Conservation (phyloP, 2,888 invertebrate genomes). For the Sabatieria punctata region DNA sequence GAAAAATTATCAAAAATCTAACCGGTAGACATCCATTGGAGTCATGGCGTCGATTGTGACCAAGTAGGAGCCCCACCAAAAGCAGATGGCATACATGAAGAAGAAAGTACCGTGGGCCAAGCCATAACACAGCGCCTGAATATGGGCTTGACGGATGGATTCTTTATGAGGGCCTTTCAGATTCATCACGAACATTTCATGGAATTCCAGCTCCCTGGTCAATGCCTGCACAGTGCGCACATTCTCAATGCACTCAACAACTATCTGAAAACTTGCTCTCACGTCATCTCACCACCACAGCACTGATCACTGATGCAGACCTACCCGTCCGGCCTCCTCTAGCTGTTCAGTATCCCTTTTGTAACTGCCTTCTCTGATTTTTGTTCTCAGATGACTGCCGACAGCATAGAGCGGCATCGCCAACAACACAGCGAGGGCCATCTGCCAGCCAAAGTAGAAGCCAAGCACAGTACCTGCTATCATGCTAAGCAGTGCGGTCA, state of each 20-base stretch:
- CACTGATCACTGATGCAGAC: no score
- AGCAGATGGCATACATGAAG: constrained; percentile 30
- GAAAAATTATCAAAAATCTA: no score
- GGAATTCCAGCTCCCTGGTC: constrained; percentile 33
- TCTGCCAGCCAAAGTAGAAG: constrained; percentile 37
- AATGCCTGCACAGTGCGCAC: constrained; percentile 36
- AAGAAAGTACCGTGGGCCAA: constrained; percentile 23
- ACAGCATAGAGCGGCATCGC: constrained; percentile 34
- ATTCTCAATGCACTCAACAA: constrained; percentile 36
- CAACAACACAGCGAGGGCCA: constrained; percentile 34
- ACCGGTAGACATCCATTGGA: constrained; percentile 33
- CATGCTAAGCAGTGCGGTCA: constrained; percentile 32
- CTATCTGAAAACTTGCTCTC: constrained; percentile 19
- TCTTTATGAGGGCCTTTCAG: constrained; percentile 30
- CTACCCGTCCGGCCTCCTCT: constrained; percentile 39
- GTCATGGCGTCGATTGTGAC: constrained; percentile 34
- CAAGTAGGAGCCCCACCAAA: constrained; percentile 26
- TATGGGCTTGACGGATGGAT: constrained; percentile 1
- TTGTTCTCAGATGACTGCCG: constrained; percentile 28
- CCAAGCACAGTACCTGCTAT: constrained; percentile 34
- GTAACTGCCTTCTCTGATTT: constrained; percentile 33
- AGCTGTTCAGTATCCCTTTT: constrained; percentile 34
- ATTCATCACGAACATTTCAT: constrained; percentile 21
- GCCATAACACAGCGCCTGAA: constrained; percentile 9
- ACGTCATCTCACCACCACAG: background rate